These are phyloP conservation scores for Stenodera caucasica DNA, from an alignment of 2,888 invertebrate genomes.

Conservation along the genomic window DNA sequence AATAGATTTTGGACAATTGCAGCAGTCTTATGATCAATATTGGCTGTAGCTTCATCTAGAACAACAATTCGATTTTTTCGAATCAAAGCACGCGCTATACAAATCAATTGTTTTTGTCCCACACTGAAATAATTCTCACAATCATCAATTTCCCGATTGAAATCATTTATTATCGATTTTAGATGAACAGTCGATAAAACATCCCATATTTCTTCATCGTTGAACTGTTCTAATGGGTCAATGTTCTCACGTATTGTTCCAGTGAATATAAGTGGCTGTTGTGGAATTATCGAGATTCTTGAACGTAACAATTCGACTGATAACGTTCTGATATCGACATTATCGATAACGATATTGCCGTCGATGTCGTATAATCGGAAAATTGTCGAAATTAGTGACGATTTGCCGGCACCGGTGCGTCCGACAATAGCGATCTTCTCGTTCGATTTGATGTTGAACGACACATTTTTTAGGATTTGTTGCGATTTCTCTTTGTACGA, in stretches of 20 bases:
- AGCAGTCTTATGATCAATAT: constrained; percentile 80
- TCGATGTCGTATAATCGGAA: constrained; percentile 76
- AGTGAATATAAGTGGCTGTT: constrained; percentile 58
- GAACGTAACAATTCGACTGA: constrained; percentile 57
- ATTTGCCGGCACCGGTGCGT: constrained; percentile 84
- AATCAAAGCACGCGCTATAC: constrained; percentile 66
- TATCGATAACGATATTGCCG: constrained; percentile 66
- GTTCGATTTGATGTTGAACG: constrained; percentile 66
- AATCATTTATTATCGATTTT: constrained; percentile 39
- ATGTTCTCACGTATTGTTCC: constrained; percentile 59
- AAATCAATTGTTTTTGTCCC: constrained; percentile 68
- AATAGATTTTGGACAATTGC: constrained; percentile 75
- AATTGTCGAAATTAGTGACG: constrained; percentile 73
- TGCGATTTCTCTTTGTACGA: constrained; percentile 59
- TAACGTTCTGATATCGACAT: constrained; percentile 48
- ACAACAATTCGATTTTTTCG: constrained; percentile 53
- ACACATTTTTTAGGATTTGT: constrained; percentile 68
- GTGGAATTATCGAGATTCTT: constrained; percentile 59
- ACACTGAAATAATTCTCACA: constrained; percentile 47
- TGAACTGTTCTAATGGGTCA: constrained; percentile 40
- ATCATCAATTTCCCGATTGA: constrained; percentile 32
- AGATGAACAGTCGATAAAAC: constrained; percentile 46
- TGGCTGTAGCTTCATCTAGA: constrained; percentile 77
- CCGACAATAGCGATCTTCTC: constrained; percentile 80
- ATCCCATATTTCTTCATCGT: constrained; percentile 44